Evolutionary conservation across 2,113 vertebrate species (phyloP), one percentile per base, ranked within the genome.

Genomic region (Hemiscyllium ocellatum): DNA sequence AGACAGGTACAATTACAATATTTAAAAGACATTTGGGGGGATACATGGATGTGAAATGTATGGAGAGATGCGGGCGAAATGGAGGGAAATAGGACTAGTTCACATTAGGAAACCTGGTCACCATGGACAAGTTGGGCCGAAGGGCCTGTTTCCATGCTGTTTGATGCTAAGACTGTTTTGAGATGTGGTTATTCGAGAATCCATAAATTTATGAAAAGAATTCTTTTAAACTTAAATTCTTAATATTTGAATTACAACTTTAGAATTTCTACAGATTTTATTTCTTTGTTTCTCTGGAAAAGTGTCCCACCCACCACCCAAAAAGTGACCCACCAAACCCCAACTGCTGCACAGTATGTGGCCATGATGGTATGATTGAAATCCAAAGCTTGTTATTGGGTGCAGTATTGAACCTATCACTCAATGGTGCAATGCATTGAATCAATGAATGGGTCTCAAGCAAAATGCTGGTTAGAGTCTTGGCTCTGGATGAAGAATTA

Each of bases 401-500:
- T 93, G 61, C 61, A 42, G 37, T n/a, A 66, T 7, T 93, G 61
- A 66, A 17, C 56, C 56, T 47, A 91, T n/a, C 89, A 66, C 61
- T 91, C 61, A 65, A 65, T 61, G 87, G 52, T 90, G 8, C 33
- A 90, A 56, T 33, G 33, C 12, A 66, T 93, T 93, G 89, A 61
- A 93, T 93, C 89, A 42, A 3, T 93, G 89, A 93, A 33, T 68
- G 89, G 33, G 61, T 61, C 89, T 93, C 56, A 66, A 93, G 89
- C 89, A 37, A 93, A 93, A 93, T 37, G 7, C 61, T 93, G 89
- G 61, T 93, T 93, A 61, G n/a, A 93, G 24, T 37, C 89, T 66
- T 93, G 65, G 89, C 65, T 61, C 61, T 93, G 65, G 61, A 93
- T 93, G 66, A 93, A 93, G 72, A 93, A 61, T 93, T 66, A 93